Evolutionary conservation across 2,797 vertebrate genomes (phyloP), one percentile per base, ranked within the genome.

Genomic region (Mycteria americana): DNA sequence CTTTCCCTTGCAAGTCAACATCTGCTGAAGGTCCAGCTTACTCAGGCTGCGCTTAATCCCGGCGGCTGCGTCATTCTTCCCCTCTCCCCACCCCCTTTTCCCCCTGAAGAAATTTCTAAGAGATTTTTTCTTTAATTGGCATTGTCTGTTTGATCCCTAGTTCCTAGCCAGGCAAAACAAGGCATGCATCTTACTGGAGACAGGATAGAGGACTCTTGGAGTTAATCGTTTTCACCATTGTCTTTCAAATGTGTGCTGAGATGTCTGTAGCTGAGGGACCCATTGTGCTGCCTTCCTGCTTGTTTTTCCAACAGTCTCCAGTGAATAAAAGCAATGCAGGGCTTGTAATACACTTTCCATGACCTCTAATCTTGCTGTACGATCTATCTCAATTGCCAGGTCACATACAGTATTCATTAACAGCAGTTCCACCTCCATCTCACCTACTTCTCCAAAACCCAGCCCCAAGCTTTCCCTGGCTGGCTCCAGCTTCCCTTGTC

Each of bases 281-380:
- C 88, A 96, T 97, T 97, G 96, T 97, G 89, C 92, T 95, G 94
- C 91, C 85, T 97, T 97, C 97, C 97, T 96, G 95, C 96, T 95
- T 96, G 93, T 97, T 97, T 93, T 96, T 97, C 89, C 74, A 95
- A 84, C 73, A 73, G 93, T 96, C 96, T 96, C 95, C 95, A 88
- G 93, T 95, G 97, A 97, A 96, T 95, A 96, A 88, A 93, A 97
- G 92, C 67, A 94, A 92, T 50, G 80, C 77, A 79, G 63, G 35
- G 80, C 59, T 81, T 70, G 48, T 81, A 92, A 96, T 77, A 96
- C 88, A 96, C 93, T 97, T 96, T 97, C 97, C 92, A 37, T 96
- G 94, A 97, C 95, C 96, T 88, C 87, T 96, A 90, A 96, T 96
- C 89, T 95, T 37, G 59, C 72, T 88, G 82, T 53, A 78, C 9